Percentiles rank a stretch among this genome's conserved stretches.
phyloP scores from a whole-genome alignment of 2,797 vertebrate species.

The Amphiprion clarkii region DNA sequence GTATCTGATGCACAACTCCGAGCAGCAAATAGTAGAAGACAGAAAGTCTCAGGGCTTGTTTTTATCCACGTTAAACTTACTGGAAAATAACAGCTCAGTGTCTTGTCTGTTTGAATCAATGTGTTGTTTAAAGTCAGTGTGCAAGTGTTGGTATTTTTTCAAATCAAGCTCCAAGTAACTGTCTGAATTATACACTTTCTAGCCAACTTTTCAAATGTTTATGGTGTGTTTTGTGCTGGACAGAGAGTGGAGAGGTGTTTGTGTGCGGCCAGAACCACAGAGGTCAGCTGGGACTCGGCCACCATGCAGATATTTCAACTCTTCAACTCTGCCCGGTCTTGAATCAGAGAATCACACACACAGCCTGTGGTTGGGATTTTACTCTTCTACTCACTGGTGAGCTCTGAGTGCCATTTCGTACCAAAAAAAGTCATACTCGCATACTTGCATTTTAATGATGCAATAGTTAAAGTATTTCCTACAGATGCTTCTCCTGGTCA shows the following conservation, averaged over 20 bases:
- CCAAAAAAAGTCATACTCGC: too few species aligned
- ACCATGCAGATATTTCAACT: conserved; percentile 81
- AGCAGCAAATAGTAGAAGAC: conserved; percentile 1
- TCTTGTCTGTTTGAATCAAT: not conserved
- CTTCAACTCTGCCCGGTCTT: conserved; percentile 85
- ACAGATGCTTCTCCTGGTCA: not conserved
- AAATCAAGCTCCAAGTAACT: too few species aligned
- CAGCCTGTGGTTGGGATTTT: conserved; percentile 97
- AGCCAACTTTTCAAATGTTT: not conserved
- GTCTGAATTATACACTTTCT: too few species aligned
- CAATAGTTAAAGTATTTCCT: not conserved
- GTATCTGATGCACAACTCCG: not conserved
- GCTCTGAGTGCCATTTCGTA: conserved; percentile 59
- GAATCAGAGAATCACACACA: conserved; percentile 80
- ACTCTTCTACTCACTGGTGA: conserved; percentile 91
- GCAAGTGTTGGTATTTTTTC: not conserved
- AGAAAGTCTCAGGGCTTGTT: not conserved
- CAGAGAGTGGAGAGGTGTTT: conserved; percentile 88
- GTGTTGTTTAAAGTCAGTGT: not conserved
- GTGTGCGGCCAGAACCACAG: conserved; percentile 93
- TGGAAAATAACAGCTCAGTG: not conserved
- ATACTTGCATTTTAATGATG: not conserved
- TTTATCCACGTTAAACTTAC: not conserved
- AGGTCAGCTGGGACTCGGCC: conserved; percentile 92
- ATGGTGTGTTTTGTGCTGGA: conserved; percentile 30